These are phyloP conservation scores for Phylloscopus trochiloides DNA, from an alignment of 2,113 vertebrate genomes.

Conservation along the genomic window DNA sequence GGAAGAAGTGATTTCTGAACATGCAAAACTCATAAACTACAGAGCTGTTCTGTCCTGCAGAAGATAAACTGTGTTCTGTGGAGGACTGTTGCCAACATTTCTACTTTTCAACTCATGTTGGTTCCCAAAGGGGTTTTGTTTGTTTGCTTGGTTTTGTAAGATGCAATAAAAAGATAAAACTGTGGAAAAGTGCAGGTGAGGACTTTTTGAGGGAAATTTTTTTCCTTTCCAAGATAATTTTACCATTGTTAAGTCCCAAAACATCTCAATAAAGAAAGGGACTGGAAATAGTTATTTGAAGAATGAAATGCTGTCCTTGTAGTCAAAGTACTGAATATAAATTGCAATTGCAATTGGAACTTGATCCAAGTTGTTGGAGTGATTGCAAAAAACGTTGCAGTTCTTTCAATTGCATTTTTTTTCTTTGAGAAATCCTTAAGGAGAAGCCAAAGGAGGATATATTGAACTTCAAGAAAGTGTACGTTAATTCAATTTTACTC, in stretches of 20 bases:
- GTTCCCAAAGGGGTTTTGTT: not conserved
- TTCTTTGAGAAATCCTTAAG: not conserved
- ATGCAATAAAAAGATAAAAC: not conserved
- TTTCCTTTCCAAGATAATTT: not conserved
- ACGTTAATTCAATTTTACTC: not conserved
- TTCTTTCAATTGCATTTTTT: not conserved
- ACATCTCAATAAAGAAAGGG: not conserved
- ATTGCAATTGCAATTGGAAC: not conserved
- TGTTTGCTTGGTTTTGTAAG: not conserved
- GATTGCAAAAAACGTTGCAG: not conserved
- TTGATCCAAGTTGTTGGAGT: not conserved
- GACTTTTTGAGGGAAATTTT: not conserved
- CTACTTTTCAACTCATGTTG: not conserved
- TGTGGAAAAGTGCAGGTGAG: not conserved
- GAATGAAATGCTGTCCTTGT: not conserved
- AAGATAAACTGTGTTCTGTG: not conserved
- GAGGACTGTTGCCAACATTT: not conserved
- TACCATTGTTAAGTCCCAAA: not conserved
- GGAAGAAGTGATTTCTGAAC: not conserved
- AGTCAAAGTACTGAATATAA: not conserved
- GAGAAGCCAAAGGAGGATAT: not conserved
- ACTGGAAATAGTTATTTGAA: not conserved
- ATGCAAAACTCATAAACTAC: not conserved
- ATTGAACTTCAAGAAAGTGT: not conserved
- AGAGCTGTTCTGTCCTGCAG: not conserved